Conservation (phyloP, 2,797 vertebrate species). For the Chrosomus eos region DNA sequence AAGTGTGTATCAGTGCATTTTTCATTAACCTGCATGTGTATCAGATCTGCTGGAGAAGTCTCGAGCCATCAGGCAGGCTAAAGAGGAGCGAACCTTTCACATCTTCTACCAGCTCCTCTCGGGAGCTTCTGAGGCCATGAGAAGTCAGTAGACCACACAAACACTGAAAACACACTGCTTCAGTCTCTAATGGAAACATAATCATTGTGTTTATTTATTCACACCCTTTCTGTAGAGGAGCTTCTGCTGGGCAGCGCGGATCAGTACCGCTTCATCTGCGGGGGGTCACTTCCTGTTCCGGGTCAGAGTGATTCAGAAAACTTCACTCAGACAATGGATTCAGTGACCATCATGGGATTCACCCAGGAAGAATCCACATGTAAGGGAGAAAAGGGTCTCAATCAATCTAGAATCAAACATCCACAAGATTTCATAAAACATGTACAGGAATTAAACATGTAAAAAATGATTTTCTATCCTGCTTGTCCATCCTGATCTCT, state of each 20-base stretch:
- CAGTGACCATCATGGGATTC: slow-evolving; percentile 91
- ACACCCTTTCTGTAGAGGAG: slow-evolving; percentile 75
- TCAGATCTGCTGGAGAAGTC: slow-evolving; percentile 93
- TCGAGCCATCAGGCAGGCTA: slow-evolving; percentile 89
- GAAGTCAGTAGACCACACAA: slow-evolving; percentile 71
- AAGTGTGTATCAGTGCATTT: slow-evolving; percentile 14
- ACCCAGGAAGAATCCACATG: slow-evolving; percentile 84
- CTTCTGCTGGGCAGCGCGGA: slow-evolving; percentile 85
- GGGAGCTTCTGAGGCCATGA: slow-evolving; percentile 82
- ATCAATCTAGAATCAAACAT: neutral
- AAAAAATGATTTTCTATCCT: neutral
- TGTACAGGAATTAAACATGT: neutral
- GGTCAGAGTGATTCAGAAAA: slow-evolving; percentile 90
- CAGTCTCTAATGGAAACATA: neutral
- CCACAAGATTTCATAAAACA: neutral
- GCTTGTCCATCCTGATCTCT: neutral
- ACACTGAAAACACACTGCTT: neutral
- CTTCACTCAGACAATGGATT: slow-evolving; percentile 92
- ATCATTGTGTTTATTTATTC: neutral
- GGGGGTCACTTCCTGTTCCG: slow-evolving; percentile 82
- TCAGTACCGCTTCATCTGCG: slow-evolving; percentile 88
- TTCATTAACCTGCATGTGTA: slow-evolving; percentile 65
- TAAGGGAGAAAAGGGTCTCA: slow-evolving; percentile 59
- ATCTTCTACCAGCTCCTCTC: slow-evolving; percentile 91
- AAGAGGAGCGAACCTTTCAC: slow-evolving; percentile 92